Evolutionary conservation across 2,888 invertebrate species (phyloP), one percentile per base, ranked within the genome.

Genomic region (Chloromyia formosa): DNA sequence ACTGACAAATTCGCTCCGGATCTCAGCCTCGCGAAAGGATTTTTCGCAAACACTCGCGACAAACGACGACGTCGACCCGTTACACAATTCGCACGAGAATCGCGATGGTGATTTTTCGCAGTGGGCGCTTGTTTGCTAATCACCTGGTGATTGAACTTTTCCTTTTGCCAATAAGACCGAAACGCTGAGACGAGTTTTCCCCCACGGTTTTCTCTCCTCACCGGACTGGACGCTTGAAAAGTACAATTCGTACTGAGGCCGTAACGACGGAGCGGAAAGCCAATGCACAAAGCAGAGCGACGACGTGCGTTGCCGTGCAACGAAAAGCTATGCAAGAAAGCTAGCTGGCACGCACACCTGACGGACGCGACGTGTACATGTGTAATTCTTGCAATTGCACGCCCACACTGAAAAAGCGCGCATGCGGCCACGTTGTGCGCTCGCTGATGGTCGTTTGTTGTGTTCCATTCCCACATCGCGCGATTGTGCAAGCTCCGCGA

Each of bases 201-300:
- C 23, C 49, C 9, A 35, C 27, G 27, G 5, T 60, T 60, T 60
- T 23, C 5, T 12, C 23, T 56, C 58, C 27, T 71, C 27, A n/a
- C 14, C 56, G 58, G 71, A 71, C 82, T 80, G 79, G 77, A 80
- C 80, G 80, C 79, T 81, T 80, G 79, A 81, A 69, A 82, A 80
- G 81, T 81, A 81, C 82, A 82, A 81, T 78, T 80, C 79, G 81
- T 82, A 82, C 82, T 82, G 78, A 81, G n/a, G n/a, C n/a, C n/a
- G n/a, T n/a, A 77, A 75, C 58, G 58, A 71, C 14, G n/a, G 58
- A 42, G 49, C 56, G 56, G 45, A 40, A 49, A 66, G 22, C 49
- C 40, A 75, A 77, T 58, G 71, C 69, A 69, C 54, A 56, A 27
- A 23, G 18, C 9, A 22, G 23, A 16, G 14, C 53, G 69, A n/a